Evolutionary conservation across 2,797 vertebrate genomes (phyloP).

Genomic region (Arrhamphus sclerolepis): DNA sequence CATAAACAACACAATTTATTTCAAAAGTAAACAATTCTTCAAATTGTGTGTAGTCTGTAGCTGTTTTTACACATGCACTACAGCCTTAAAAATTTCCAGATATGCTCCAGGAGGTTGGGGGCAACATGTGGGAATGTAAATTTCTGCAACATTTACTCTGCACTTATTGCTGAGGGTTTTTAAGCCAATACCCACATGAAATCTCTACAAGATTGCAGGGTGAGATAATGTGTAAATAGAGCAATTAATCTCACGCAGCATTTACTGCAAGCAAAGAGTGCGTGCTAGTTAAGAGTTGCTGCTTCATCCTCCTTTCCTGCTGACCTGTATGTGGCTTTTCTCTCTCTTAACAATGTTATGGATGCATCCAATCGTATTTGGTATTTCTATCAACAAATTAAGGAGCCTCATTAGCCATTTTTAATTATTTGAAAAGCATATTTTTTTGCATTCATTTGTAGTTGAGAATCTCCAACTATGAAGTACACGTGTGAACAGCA

Average conservation of each 20-base stretch:
- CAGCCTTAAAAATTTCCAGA: neutral
- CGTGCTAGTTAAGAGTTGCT: neutral
- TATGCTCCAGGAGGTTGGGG: too few relatives aligned
- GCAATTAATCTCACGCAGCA: neutral
- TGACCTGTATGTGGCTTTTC: neutral
- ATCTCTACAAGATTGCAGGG: neutral
- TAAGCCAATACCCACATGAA: neutral
- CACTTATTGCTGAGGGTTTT: neutral
- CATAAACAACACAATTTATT: too few relatives aligned
- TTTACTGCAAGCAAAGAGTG: neutral
- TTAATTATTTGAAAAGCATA: too few relatives aligned
- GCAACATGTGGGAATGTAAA: neutral
- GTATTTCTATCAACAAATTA: neutral
- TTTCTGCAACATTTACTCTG: neutral
- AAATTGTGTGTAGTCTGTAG: neutral
- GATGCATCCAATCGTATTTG: neutral
- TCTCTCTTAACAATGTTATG: neutral
- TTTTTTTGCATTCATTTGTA: too few relatives aligned
- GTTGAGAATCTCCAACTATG: too few relatives aligned
- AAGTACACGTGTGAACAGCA: too few relatives aligned
- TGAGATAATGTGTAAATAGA: neutral
- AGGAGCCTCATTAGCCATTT: neutral
- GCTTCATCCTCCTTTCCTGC: neutral
- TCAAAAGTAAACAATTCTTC: too few relatives aligned
- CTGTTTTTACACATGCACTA: neutral